Percentiles rank a stretch among this genome's conserved stretches.
These are phyloP conservation scores for Dendroctonus ponderosae DNA, from an alignment of 1,140 invertebrate species.

Conservation along the genomic window DNA sequence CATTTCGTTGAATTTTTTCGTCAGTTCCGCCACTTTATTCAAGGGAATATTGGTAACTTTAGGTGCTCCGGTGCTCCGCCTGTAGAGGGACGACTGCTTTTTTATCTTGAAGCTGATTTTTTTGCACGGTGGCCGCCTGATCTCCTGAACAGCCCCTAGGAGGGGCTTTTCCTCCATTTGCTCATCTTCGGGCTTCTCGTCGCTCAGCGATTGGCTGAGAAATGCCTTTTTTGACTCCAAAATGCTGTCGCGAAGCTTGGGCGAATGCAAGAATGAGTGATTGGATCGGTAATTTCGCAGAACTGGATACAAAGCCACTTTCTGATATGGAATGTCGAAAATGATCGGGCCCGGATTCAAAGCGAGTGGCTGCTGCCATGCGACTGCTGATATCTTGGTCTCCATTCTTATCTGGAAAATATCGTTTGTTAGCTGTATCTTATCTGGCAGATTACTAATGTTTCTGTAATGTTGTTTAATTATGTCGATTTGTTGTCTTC, in stretches of 20 bases:
- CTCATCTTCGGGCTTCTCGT: constrained; percentile 32
- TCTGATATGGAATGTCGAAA: constrained; percentile 22
- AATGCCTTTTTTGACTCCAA: constrained; percentile 39
- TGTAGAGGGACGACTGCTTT: constrained; percentile 40
- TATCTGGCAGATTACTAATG: constrained; percentile 4
- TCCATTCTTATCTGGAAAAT: constrained; percentile 35
- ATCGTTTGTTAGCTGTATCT: constrained; percentile 14
- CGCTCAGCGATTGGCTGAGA: constrained; percentile 27
- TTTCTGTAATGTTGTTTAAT: constrained; percentile 3
- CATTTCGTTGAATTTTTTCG: constrained; percentile 55
- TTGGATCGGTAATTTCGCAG: constrained; percentile 25
- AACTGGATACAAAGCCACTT: constrained; percentile 10
- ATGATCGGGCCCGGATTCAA: constrained; percentile 25
- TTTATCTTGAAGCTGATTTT: constrained; percentile 48
- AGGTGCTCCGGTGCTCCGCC: constrained; percentile 18
- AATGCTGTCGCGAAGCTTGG: constrained; percentile 33
- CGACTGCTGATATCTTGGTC: constrained; percentile 36
- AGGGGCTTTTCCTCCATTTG: constrained; percentile 28
- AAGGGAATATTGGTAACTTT: constrained; percentile 51
- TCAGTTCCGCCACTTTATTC: constrained; percentile 56
- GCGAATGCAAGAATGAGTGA: constrained; percentile 38
- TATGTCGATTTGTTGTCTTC: background rate
- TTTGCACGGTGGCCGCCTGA: constrained; percentile 31
- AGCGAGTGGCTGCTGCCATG: constrained; percentile 34
- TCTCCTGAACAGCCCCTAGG: constrained; percentile 7